Percentiles rank a stretch among this genome's conserved stretches.
Conservation (phyloP, 1,140 invertebrate species). For the Saccostrea cuccullata region DNA sequence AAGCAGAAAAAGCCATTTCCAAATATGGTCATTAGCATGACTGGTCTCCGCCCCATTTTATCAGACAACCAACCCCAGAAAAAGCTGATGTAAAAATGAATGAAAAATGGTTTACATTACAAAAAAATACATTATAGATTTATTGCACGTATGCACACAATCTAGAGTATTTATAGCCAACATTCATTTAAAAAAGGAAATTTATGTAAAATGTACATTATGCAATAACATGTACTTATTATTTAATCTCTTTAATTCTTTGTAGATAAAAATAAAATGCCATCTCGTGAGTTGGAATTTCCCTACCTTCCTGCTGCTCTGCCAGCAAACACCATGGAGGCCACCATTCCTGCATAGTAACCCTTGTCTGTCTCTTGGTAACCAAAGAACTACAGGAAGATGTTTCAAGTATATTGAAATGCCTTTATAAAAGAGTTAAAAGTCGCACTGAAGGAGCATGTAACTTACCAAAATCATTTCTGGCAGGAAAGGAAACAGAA, state of each 20-base stretch:
- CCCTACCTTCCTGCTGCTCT: slow-evolving; percentile 71
- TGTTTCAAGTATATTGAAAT: too few species aligned
- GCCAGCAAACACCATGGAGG: slow-evolving; percentile 73
- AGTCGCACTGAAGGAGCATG: background rate
- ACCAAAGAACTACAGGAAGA: slow-evolving; percentile 69
- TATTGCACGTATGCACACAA: too few species aligned
- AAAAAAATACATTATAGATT: too few species aligned
- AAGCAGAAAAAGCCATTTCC: slow-evolving; percentile 67
- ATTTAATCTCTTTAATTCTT: too few species aligned
- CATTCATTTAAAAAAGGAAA: too few species aligned
- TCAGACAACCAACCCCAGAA: slow-evolving; percentile 77
- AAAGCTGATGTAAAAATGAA: slow-evolving; percentile 61
- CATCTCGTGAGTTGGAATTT: background rate
- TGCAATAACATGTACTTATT: too few species aligned
- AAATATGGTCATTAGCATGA: slow-evolving; percentile 67
- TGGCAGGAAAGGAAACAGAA: slow-evolving; percentile 75
- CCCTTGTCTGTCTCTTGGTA: slow-evolving; percentile 74
- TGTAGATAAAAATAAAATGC: too few species aligned
- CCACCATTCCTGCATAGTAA: slow-evolving; percentile 73
- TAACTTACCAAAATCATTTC: slow-evolving; percentile 76
- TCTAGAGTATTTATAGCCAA: too few species aligned
- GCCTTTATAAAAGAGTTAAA: too few species aligned
- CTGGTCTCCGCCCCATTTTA: slow-evolving; percentile 66
- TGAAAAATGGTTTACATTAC: too few species aligned
- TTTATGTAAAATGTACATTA: too few species aligned